Conservation (phyloP, 1,140 invertebrate genomes). For the Paralvinella palmiformis region DNA sequence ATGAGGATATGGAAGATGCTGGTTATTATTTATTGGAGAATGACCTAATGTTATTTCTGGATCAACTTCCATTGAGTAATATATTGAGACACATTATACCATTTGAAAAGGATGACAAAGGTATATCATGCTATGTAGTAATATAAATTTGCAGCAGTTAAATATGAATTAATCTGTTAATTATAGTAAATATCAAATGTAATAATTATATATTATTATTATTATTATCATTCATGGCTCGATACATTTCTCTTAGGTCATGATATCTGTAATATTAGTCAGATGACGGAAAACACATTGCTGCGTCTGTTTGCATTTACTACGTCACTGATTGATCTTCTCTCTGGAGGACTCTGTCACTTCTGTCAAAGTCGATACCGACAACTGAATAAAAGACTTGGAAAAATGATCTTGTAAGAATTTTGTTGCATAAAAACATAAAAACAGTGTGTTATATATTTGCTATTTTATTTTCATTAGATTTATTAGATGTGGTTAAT, state of each 20-base stretch:
- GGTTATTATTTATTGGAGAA: constrained; percentile 62
- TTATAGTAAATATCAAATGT: neutral
- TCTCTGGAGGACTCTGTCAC: constrained; percentile 63
- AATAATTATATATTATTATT: neutral
- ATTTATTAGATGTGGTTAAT: too few species aligned
- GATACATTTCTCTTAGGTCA: constrained; percentile 26
- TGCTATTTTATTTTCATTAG: too few species aligned
- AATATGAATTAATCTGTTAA: neutral
- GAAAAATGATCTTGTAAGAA: constrained; percentile 49
- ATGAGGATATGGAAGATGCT: constrained; percentile 55
- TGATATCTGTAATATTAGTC: constrained; percentile 56
- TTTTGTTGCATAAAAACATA: too few species aligned
- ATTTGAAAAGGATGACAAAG: too few species aligned
- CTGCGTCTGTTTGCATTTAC: constrained; percentile 66
- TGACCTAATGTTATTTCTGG: constrained; percentile 67
- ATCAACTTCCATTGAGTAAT: constrained; percentile 67
- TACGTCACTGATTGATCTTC: constrained; percentile 59
- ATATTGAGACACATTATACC: constrained; percentile 59
- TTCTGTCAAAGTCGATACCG: constrained; percentile 48
- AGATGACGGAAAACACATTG: constrained; percentile 59
- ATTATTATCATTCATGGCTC: too few species aligned
- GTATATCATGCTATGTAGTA: too few species aligned
- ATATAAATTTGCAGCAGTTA: too few species aligned
- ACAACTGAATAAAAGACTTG: constrained; percentile 49
- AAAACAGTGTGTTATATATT: too few species aligned